Conservation (phyloP, 1,140 invertebrate species). For the Drosophila biarmipes region DNA sequence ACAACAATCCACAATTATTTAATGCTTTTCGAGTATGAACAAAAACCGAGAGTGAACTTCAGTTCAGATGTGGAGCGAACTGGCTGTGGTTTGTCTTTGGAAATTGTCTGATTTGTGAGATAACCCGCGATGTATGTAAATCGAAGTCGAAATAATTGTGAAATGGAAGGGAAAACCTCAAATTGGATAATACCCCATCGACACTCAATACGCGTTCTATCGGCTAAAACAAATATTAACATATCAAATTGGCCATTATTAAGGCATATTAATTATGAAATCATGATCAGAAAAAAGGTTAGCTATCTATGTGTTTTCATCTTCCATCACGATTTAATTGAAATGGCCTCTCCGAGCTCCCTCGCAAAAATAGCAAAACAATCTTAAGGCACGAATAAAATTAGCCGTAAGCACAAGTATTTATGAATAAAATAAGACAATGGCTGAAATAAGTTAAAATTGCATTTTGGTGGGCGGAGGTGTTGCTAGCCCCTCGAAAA, state of each 20-base stretch:
- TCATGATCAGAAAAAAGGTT: slow-evolving; percentile 39
- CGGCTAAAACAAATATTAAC: slow-evolving; percentile 7
- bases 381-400: slow-evolving; percentile 40
- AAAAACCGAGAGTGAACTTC: slow-evolving; percentile 80
- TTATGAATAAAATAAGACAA: slow-evolving; percentile 60
- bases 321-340: slow-evolving; percentile 73
- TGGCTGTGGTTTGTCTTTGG: slow-evolving; percentile 56
- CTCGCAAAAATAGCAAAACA: slow-evolving; percentile 40
- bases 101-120: slow-evolving; percentile 55
- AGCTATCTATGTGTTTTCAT: slow-evolving; percentile 43
- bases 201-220: slow-evolving; percentile 26
- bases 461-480: slow-evolving; percentile 69
- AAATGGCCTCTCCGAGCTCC: slow-evolving; percentile 53
- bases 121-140: slow-evolving; percentile 49
- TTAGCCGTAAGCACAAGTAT: slow-evolving; percentile 46
- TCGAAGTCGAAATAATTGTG: slow-evolving; percentile 23
- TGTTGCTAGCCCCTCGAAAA: slow-evolving; percentile 31
- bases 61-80: slow-evolving; percentile 49
- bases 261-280: slow-evolving; percentile 42
- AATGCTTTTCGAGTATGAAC: slow-evolving; percentile 67
- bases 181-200: slow-evolving; percentile 9
- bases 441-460: slow-evolving; percentile 41
- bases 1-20: slow-evolving; percentile 65
- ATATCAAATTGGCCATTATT: slow-evolving; percentile 32
- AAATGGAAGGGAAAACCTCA: slow-evolving; percentile 39